A percentile compares a stretch with the other conserved stretches of the same genome.
Evolutionary conservation across 2,797 vertebrate species (phyloP).

Genomic region (Limnodromus scolopaceus): DNA sequence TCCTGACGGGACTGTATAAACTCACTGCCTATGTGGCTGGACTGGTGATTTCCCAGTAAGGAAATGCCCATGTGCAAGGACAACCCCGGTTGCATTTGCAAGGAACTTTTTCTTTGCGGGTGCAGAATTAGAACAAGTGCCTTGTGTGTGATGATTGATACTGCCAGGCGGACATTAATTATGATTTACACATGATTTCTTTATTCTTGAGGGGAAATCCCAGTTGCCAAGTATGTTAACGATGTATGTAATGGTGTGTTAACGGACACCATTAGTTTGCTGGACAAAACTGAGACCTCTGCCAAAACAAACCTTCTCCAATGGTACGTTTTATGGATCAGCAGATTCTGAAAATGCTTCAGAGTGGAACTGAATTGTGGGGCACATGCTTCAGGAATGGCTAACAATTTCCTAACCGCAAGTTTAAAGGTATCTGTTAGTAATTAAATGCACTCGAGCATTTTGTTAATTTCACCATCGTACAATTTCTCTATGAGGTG

Average conservation of each 20-base stretch:
- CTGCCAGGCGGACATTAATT: conserved; percentile 65
- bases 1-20: not conserved
- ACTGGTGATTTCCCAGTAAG: not conserved
- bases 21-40: not conserved
- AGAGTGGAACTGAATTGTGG: conserved; percentile 28
- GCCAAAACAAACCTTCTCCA: conserved; percentile 80
- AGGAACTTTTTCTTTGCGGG: conserved; percentile 8
- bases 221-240: conserved; percentile 82
- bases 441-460: conserved; percentile 68
- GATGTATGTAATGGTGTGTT: conserved; percentile 81
- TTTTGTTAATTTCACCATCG: conserved; percentile 55
- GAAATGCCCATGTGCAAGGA: not conserved
- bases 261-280: conserved; percentile 77
- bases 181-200: conserved; percentile 73
- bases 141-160: conserved; percentile 64
- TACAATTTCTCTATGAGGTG: conserved; percentile 34
- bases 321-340: conserved; percentile 72
- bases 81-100: not conserved
- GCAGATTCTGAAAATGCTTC: conserved; percentile 70
- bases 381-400: conserved; percentile 59
- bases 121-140: conserved; percentile 38
- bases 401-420: conserved; percentile 52
- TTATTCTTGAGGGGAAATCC: conserved; percentile 75
- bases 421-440: conserved; percentile 72
- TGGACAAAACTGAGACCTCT: conserved; percentile 77